Evolutionary conservation across 2,888 invertebrate species (phyloP), one percentile per base, ranked within the genome.

Genomic region (Falcaria lacertinaria): DNA sequence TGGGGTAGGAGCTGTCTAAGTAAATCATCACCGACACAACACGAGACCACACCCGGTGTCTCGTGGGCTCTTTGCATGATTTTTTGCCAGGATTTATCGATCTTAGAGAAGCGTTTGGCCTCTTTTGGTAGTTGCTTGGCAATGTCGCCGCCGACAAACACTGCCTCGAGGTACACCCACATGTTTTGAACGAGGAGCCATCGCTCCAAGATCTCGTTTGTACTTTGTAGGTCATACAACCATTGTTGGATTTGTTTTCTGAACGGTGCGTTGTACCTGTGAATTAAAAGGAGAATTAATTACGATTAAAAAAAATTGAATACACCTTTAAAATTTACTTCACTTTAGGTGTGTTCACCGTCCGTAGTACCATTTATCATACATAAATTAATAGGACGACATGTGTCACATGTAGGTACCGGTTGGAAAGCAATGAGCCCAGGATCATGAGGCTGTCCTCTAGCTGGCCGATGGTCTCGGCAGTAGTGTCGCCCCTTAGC

Each of bases 41-140:
- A 98, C 0, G 95, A 94, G 0, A 98, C 97, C 3, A 98, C 98
- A 1, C 98, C 97, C 0, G 98, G 96, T 0, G 97, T 98, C 80
- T 98, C 98, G 69, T 98, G 98, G 0, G 98, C 98, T 47, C 98
- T 89, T 79, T 97, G 97, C 97, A 97, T 97, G 41, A 98, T 98
- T 79, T 98, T 98, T 79, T 98, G 97, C 98, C 98, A 98, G 0
- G 98, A 97, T 74, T 98, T 98, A 80, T 98, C 98, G 48, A 98
- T 98, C 89, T 97, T 98, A 25, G 96, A 96, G 81, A 98, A 98
- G 54, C 97, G 90, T 74, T 97, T 97, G 0, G 97, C 97, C 82
- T 97, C 97, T 72, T 97, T 97, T 0, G 98, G 98, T 39, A 98
- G 82, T 71, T 98, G 98, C 69, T 98, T 98, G n/a, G 98, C 98